Percentiles rank a stretch among this genome's conserved stretches.
These are phyloP conservation scores for Andrena flavipes DNA, from an alignment of 2,888 invertebrate species.

Conservation along the genomic window DNA sequence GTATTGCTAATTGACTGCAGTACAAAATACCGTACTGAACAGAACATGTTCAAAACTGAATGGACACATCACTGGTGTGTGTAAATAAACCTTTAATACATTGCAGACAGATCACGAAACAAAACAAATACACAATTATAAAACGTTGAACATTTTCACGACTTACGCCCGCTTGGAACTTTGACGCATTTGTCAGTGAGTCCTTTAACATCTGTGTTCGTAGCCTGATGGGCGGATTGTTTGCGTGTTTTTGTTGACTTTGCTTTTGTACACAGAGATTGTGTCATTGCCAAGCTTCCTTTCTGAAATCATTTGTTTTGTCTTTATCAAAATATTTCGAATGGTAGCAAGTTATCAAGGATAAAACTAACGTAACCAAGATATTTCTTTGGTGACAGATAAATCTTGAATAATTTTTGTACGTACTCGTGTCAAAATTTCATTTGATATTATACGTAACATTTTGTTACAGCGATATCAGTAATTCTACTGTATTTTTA, in stretches of 20 bases:
- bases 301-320: slow-evolving; percentile 35
- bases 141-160: slow-evolving; percentile 2
- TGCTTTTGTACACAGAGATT: slow-evolving; percentile 23
- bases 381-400: neutral
- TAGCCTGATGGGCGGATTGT: neutral
- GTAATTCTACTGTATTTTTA: neutral
- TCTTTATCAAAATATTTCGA: neutral
- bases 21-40: no score
- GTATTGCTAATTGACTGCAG: no score
- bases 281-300: slow-evolving; percentile 8
- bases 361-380: neutral
- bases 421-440: slow-evolving; percentile 20
- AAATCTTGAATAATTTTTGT: neutral
- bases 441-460: slow-evolving; percentile 19
- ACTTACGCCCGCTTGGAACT: slow-evolving; percentile 78
- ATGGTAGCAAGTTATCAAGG: neutral
- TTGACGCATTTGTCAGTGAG: slow-evolving; percentile 86
- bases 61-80: no score
- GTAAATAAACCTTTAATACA: neutral
- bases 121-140: neutral
- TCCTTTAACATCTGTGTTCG: slow-evolving; percentile 87
- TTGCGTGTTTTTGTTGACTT: neutral
- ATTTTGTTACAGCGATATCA: slow-evolving; percentile 10
- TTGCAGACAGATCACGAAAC: neutral
- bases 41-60: no score